phyloP scores from a whole-genome alignment of 2,888 invertebrate genomes.

The Drosophila mimetica region DNA sequence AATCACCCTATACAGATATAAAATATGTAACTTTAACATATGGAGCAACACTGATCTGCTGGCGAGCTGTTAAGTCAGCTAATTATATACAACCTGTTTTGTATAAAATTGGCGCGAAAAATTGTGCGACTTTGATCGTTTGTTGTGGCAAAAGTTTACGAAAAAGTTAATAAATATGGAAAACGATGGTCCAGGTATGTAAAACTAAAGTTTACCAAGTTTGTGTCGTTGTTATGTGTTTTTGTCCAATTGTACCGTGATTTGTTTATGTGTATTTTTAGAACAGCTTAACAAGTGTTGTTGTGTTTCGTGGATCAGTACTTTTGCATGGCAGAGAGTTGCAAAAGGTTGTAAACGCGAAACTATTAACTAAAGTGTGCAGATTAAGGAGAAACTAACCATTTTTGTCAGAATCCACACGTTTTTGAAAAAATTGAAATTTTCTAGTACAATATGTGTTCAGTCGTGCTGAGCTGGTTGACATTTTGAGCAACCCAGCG shows the following conservation, averaged over 20 bases:
- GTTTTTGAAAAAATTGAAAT: too few species aligned
- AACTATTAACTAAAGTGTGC: too few species aligned
- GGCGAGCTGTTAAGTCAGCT: background rate
- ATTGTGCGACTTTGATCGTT: background rate
- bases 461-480: slow-evolving; percentile 4
- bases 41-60: background rate
- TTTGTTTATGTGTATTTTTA: slow-evolving; percentile 1
- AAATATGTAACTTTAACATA: background rate
- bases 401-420: background rate
- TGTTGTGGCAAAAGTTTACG: background rate
- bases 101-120: background rate
- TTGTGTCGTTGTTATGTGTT: slow-evolving; percentile 2
- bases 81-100: background rate
- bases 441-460: too few species aligned
- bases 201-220: slow-evolving; percentile 1
- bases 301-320: too few species aligned
- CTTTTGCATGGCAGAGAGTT: too few species aligned
- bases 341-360: too few species aligned
- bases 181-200: too few species aligned
- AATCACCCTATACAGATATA: too few species aligned
- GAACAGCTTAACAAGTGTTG: too few species aligned
- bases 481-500: slow-evolving; percentile 4
- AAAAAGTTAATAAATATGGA: too few species aligned
- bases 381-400: too few species aligned
- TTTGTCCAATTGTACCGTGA: slow-evolving; percentile 1